These are phyloP conservation scores for Gobio gobio DNA, from an alignment of 2,113 vertebrate genomes.

Conservation along the genomic window DNA sequence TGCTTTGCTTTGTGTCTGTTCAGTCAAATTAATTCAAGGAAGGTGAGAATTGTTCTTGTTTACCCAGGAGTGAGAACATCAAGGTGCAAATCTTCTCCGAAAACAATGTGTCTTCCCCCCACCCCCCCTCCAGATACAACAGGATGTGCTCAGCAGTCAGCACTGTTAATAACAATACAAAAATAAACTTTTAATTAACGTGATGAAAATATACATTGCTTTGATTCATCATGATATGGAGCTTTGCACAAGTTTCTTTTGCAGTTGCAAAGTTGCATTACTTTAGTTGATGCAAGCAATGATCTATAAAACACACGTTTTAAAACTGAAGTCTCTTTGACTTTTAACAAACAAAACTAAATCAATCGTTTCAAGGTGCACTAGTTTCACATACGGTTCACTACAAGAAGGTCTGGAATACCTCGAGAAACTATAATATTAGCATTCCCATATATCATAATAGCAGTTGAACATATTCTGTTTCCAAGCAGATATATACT, in stretches of 20 bases:
- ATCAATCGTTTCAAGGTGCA: conserved; percentile 12
- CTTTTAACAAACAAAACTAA: conserved; percentile 24
- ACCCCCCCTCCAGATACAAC: not conserved
- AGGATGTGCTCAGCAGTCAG: not conserved
- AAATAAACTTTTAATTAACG: not conserved
- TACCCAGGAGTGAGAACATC: conserved; percentile 24
- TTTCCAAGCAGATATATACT: not conserved
- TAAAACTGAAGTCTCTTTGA: not conserved
- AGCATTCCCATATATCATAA: not conserved
- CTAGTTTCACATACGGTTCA: conserved; percentile 4
- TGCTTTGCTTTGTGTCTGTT: conserved; percentile 8
- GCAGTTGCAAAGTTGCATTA: not conserved
- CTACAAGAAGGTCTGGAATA: conserved; percentile 9
- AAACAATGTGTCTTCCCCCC: not conserved
- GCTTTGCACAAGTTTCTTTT: not conserved
- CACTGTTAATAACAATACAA: not conserved
- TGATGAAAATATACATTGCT: not conserved
- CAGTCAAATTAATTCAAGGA: conserved; percentile 21
- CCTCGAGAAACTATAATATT: not conserved
- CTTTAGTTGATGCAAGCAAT: not conserved
- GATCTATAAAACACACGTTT: not conserved
- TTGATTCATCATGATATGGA: not conserved
- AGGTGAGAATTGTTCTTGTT: conserved; percentile 18
- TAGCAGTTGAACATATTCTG: not conserved
- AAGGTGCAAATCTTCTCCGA: not conserved